Evolutionary conservation across 2,888 invertebrate genomes (phyloP).

Genomic region (Acronicta psi): DNA sequence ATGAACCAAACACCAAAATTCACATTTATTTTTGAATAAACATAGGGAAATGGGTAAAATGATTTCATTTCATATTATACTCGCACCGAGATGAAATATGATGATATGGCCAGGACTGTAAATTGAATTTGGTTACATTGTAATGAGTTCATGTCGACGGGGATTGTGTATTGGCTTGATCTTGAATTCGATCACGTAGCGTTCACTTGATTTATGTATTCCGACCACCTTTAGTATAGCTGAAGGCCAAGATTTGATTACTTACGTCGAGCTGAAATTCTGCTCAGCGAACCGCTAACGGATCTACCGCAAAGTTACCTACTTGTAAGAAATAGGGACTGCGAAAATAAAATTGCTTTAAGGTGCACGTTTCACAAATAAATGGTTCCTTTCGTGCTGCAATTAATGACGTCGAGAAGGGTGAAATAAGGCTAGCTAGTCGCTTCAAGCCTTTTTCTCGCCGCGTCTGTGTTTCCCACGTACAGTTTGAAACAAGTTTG

Average conservation of each 20-base stretch:
- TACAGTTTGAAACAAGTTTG: conserved; percentile 54
- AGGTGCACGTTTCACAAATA: conserved; percentile 63
- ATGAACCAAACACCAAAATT: conserved; percentile 59
- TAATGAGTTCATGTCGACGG: conserved; percentile 84
- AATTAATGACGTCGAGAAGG: conserved; percentile 65
- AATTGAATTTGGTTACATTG: conserved; percentile 87
- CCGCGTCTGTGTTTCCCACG: conserved; percentile 46
- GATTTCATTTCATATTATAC: conserved; percentile 70
- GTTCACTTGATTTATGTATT: conserved; percentile 85
- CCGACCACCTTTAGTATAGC: conserved; percentile 79
- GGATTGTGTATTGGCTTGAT: conserved; percentile 82
- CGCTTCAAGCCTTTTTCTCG: conserved; percentile 56
- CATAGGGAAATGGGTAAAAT: conserved; percentile 63
- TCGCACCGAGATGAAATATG: conserved; percentile 79
- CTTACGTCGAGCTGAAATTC: conserved; percentile 70
- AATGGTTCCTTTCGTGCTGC: conserved; percentile 62
- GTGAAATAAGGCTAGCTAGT: conserved; percentile 60
- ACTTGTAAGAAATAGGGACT: conserved; percentile 57
- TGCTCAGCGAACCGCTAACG: conserved; percentile 69
- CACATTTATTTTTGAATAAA: conserved; percentile 69
- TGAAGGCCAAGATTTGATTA: conserved; percentile 82
- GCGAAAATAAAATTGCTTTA: conserved; percentile 60
- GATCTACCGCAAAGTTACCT: conserved; percentile 66
- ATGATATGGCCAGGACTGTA: conserved; percentile 79
- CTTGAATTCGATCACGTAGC: conserved; percentile 86